Conservation (phyloP, 2,797 vertebrate species). For the Esox masquinongy region DNA sequence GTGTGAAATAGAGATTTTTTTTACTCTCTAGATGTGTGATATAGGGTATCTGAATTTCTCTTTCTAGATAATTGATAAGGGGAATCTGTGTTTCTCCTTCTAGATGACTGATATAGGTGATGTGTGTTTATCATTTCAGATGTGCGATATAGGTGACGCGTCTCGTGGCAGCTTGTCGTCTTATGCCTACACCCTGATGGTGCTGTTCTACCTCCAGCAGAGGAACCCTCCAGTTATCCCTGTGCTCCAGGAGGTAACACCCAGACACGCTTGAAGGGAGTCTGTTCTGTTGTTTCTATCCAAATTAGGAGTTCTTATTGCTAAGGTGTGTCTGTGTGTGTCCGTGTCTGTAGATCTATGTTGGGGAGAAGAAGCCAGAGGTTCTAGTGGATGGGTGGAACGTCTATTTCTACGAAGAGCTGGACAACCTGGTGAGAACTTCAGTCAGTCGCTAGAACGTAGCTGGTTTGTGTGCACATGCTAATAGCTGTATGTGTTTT, state of each 20-base stretch:
- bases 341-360: conserved; percentile 78
- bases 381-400: conserved; percentile 92
- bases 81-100: too few species aligned
- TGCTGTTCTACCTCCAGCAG: conserved; percentile 94
- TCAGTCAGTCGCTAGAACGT: neutral
- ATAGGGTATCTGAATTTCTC: too few species aligned
- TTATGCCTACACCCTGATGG: conserved; percentile 96
- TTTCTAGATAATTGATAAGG: too few species aligned
- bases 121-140: conserved; percentile 59
- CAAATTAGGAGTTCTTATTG: neutral
- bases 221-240: conserved; percentile 90
- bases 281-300: neutral
- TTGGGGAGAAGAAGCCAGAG: conserved; percentile 84
- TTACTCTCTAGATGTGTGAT: too few species aligned
- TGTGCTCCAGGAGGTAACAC: conserved; percentile 90
- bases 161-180: conserved; percentile 95
- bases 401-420: conserved; percentile 88
- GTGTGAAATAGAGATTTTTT: too few species aligned
- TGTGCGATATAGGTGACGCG: conserved; percentile 95
- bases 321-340: neutral
- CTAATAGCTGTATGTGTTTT: neutral
- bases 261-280: neutral
- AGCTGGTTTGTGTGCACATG: neutral
- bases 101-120: too few species aligned
- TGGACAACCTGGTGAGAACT: conserved; percentile 83